Conservation (phyloP, 2,113 vertebrate genomes). For the Microcebus tavaratra region DNA sequence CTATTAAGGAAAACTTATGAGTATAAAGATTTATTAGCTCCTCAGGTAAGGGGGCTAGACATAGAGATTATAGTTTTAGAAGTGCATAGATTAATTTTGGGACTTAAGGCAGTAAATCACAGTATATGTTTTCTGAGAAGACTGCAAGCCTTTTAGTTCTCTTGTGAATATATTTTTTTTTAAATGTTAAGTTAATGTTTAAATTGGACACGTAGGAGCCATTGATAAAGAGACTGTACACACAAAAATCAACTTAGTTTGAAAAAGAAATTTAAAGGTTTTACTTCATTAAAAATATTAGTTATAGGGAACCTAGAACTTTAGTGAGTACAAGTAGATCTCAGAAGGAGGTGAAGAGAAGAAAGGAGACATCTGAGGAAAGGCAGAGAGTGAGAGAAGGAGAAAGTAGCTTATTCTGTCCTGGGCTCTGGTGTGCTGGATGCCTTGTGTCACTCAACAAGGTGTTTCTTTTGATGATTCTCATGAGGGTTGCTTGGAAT, state of each 20-base stretch:
- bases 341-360: not conserved
- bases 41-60: not conserved
- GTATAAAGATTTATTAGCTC: not conserved
- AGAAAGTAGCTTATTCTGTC: not conserved
- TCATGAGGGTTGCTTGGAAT: not conserved
- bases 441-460: not conserved
- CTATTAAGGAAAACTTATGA: not conserved
- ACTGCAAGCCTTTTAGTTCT: not conserved
- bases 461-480: not conserved
- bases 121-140: not conserved
- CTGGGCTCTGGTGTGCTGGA: no score
- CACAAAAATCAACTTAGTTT: not conserved
- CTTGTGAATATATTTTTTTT: not conserved
- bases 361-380: not conserved
- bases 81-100: not conserved
- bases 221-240: not conserved
- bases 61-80: not conserved
- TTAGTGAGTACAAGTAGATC: not conserved
- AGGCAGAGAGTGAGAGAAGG: not conserved
- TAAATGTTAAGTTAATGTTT: conserved; percentile 22
- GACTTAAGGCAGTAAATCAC: not conserved
- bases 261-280: conserved; percentile 20
- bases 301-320: not conserved
- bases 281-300: conserved; percentile 5
- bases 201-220: not conserved